Base-by-base conservation (phyloP, 2,888 invertebrate species). In the Drosophila aldrichi region DNA sequence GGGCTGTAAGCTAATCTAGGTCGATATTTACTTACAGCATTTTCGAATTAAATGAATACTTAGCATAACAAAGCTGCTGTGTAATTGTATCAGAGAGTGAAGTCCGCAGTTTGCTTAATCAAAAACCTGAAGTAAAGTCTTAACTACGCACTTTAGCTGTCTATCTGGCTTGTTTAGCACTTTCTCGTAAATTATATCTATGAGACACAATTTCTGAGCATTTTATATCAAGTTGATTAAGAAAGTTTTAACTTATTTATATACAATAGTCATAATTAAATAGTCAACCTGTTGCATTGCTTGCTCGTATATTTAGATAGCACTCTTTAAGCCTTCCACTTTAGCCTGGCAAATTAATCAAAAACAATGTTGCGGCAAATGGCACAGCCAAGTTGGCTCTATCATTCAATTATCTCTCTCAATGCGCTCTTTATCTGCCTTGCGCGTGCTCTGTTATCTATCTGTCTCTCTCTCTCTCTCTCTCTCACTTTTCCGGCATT, bases 321-420 rank as follows among this genome's bases (percentile, higher is more conserved):
- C 14, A 55, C 51, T 58, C n/a, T 55, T 58, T 60, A 25, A 20
- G 38, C 55, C 61, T 40, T 36, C 38, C 38, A 46, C 52, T 58
- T 34, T 43, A 55, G 46, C 18, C 46, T 38, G 57, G 25, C 60
- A 82, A 81, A 82, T 88, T 85, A 82, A 79, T 82, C 82, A 88
- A 85, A 82, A 88, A 82, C 84, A 84, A 64, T 82, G 86, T 79
- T 79, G 79, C 56, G 57, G 70, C 71, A 70, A 84, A 81, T 82
- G 74, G 54, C 71, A 70, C 57, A 60, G 59, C 44, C 69, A 72
- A 88, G 81, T 82, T 71, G 76, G 64, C 82, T 70, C 41, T 59
- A 44, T 55, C 49, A 62, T 65, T 64, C 60, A 65, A 49, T 67
- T 57, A 36, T 38, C 34, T 51, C 43, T 29, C n/a, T 56, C 48